Evolutionary conservation across 2,888 invertebrate genomes (phyloP), one percentile per base, ranked within the genome.

Genomic region (Taphrorychus bicolor): DNA sequence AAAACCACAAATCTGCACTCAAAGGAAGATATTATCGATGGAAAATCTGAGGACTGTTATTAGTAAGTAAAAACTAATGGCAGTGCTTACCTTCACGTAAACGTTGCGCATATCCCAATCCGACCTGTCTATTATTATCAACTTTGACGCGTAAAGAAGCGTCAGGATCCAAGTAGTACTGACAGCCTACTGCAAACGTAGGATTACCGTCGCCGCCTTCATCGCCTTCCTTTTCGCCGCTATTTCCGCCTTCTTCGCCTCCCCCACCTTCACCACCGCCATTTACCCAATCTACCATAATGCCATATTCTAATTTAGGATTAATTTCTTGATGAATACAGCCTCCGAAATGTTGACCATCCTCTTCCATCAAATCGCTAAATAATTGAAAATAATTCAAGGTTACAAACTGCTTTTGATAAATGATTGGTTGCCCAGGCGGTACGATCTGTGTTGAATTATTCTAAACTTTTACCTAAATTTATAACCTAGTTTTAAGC

Each of bases 301-400:
- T 89, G 72, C 93, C 97, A 71, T 94, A 92, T 81, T 97, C 95
- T 77, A 97, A 82, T 75, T 91, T 88, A 49, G 91, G 89, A 59
- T 91, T 92, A 72, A 97, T 91, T 83, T 93, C 93, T 84, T 98
- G 97, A 87, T 91, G 96, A 84, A 98, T 90, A 66, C 95, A 93
- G 65, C 96, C 97, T 72, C 89, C 91, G 82, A 97, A 59, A 2
- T 59, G 17, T 82, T 94, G 91, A 73, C 96, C 96, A 83, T 97
- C 95, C 82, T 95, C 94, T 74, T 96, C 97, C 80, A 48, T 18
- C 53, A 22, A 14, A 19, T 52, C 59, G 18, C 59, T 65, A 59
- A 21, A 65, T 52, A 54, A n/a, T n/a, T n/a, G n/a, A n/a, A n/a
- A n/a, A n/a, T n/a, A n/a, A n/a, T n/a, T n/a, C n/a, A n/a, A n/a